Conservation (phyloP, 2,797 vertebrate species). For the Propithecus deckenii region DNA sequence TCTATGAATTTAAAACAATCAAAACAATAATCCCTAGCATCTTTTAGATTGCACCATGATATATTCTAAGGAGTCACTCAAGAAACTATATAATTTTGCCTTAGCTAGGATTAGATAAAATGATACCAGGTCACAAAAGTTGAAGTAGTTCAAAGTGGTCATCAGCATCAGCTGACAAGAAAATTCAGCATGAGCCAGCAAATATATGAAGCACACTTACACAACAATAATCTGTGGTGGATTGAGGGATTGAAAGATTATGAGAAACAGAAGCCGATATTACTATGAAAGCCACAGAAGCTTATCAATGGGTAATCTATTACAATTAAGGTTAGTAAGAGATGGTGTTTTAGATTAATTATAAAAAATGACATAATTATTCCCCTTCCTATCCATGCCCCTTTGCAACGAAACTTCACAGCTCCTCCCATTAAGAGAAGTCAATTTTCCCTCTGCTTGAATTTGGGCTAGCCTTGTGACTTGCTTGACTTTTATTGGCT, state of each 20-base stretch:
- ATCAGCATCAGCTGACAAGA: background rate
- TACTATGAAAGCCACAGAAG: background rate
- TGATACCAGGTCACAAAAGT: background rate
- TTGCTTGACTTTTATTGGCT: too few relatives aligned
- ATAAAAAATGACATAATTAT: background rate
- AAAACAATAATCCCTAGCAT: background rate
- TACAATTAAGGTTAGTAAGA: background rate
- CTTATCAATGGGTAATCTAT: background rate
- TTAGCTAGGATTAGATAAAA: background rate
- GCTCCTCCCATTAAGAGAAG: background rate
- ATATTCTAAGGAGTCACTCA: background rate
- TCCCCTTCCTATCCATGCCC: background rate
- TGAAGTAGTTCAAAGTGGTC: background rate
- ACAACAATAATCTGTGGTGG: background rate
- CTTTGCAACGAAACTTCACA: background rate
- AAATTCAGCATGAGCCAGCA: background rate
- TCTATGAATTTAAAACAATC: background rate
- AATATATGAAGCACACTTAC: background rate
- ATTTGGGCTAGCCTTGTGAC: background rate
- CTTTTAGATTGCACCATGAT: background rate
- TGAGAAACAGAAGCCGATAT: background rate
- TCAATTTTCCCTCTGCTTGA: conserved; percentile 12
- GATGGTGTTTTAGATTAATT: background rate
- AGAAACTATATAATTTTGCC: conserved; percentile 2
- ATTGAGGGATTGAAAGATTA: background rate